Evolutionary conservation across 92 coral and sea anemone genomes (phyloP).

Genomic region (Scolanthus callimorphus): DNA sequence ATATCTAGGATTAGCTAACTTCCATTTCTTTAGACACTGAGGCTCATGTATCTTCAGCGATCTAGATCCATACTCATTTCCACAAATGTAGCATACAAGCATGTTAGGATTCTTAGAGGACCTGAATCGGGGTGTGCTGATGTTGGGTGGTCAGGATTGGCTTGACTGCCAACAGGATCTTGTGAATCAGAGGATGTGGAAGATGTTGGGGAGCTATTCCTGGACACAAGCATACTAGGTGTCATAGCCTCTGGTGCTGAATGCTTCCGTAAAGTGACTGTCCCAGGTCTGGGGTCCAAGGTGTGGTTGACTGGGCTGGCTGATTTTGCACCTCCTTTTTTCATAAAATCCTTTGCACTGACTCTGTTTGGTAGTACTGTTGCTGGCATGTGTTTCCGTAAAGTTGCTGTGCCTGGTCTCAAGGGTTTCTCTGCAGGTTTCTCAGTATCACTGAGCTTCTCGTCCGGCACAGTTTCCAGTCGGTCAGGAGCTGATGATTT

Average conservation of each 20-base stretch:
- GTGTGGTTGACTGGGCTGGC: constrained; percentile 10
- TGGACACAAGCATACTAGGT: background rate
- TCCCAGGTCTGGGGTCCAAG: constrained; percentile 15
- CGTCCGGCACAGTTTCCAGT: too few species aligned
- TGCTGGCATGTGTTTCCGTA: background rate
- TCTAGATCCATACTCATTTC: constrained; percentile 87
- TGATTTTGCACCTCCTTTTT: constrained; percentile 3
- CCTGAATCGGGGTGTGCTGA: constrained; percentile 44
- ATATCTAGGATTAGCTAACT: constrained; percentile 82
- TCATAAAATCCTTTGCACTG: constrained; percentile 4
- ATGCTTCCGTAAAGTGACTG: constrained; percentile 31
- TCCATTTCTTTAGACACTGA: constrained; percentile 92
- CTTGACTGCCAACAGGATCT: constrained; percentile 17
- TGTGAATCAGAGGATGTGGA: constrained; percentile 54
- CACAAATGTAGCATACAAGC: constrained; percentile 89
- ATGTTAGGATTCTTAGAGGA: constrained; percentile 76
- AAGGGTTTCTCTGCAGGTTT: too few species aligned
- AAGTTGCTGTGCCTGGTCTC: constrained; percentile 18
- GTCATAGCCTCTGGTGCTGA: constrained; percentile 7
- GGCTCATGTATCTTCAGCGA: constrained; percentile 94
- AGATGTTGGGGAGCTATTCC: constrained; percentile 41
- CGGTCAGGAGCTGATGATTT: too few species aligned
- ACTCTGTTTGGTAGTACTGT: constrained; percentile 23
- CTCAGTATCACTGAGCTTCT: too few species aligned
- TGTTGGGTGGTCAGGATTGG: constrained; percentile 5